A percentile compares a stretch with the other conserved stretches of the same genome.
Conservation (phyloP, 2,113 vertebrate species). For the Crotalus horridus region DNA sequence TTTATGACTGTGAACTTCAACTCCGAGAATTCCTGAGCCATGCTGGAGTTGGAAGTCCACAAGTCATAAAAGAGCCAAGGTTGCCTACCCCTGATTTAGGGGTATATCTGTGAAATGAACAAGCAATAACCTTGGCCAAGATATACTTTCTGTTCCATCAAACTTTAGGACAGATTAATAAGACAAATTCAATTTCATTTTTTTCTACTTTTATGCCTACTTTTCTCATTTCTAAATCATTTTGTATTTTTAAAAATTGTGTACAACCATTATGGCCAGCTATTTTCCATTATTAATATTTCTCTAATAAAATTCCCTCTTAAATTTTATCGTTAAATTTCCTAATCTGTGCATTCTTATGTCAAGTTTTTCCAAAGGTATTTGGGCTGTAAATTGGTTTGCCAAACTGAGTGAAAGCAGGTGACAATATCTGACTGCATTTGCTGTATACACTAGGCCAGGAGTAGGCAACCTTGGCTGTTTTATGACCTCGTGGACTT, state of each 20-base stretch:
- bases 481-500: too few relatives aligned
- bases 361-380: background rate
- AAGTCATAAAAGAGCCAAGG: too few relatives aligned
- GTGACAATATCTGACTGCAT: background rate
- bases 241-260: background rate
- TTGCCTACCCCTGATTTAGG: background rate
- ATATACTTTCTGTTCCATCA: background rate
- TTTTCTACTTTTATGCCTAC: background rate
- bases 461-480: too few relatives aligned
- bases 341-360: background rate
- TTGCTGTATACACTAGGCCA: background rate
- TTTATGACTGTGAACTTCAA: too few relatives aligned
- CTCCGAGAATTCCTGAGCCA: too few relatives aligned
- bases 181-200: background rate
- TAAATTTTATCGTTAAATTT: background rate
- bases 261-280: background rate
- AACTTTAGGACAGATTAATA: background rate
- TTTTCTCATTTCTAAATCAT: background rate
- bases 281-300: background rate
- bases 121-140: background rate
- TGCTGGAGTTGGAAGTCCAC: too few relatives aligned
- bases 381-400: background rate
- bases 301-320: background rate
- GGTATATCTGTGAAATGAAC: background rate
- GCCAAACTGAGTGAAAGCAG: background rate